Conservation (phyloP, 2,888 invertebrate genomes). For the Eupeodes luniger region DNA sequence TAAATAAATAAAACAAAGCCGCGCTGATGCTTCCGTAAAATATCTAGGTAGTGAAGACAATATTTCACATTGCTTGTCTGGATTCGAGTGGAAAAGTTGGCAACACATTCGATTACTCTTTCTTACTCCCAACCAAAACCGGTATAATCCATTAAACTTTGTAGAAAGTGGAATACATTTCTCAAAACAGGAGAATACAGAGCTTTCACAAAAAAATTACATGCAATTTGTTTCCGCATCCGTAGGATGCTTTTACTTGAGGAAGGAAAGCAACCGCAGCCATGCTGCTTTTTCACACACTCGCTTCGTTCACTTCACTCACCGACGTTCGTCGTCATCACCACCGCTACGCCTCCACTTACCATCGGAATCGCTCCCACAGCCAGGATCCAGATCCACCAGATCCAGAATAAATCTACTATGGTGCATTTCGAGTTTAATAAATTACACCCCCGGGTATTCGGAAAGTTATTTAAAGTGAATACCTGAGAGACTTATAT, state of each 20-base stretch:
- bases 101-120: constrained; percentile 74
- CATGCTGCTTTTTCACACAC: constrained; percentile 72
- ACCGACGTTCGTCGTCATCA: too few relatives aligned
- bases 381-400: neutral
- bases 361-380: neutral
- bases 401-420: constrained; percentile 64
- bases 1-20: constrained; percentile 48
- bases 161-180: constrained; percentile 74
- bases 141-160: constrained; percentile 76
- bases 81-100: constrained; percentile 67
- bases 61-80: constrained; percentile 69
- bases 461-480: constrained; percentile 75
- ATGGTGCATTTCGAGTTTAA: constrained; percentile 72
- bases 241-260: constrained; percentile 69
- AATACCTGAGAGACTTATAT: constrained; percentile 57
- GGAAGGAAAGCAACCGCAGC: constrained; percentile 66
- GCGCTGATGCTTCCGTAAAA: constrained; percentile 40
- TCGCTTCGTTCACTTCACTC: neutral
- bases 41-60: constrained; percentile 58
- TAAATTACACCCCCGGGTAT: constrained; percentile 74
- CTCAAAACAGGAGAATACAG: constrained; percentile 71
- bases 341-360: too few relatives aligned
- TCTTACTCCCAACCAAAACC: constrained; percentile 71
- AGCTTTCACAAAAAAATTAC: constrained; percentile 74
- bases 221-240: constrained; percentile 76